These are phyloP conservation scores for Cephus runcator DNA, from an alignment of 2,888 invertebrate genomes.

Conservation along the genomic window DNA sequence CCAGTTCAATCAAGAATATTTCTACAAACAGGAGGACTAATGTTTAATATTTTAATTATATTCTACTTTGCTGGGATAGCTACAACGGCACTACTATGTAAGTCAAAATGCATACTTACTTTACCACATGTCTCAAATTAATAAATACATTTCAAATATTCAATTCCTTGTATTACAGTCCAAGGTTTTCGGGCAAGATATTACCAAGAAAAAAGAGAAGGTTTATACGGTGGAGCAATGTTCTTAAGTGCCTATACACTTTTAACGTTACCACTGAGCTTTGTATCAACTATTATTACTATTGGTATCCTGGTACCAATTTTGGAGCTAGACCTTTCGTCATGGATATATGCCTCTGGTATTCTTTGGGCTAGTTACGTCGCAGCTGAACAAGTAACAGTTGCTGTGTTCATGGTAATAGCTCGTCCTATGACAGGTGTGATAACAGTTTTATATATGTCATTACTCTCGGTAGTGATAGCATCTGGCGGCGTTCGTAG, in stretches of 20 bases:
- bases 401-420: conserved; percentile 83
- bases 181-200: conserved; percentile 89
- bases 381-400: conserved; percentile 86
- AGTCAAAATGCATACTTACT: conserved; percentile 30
- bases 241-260: conserved; percentile 84
- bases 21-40: conserved; percentile 57
- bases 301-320: conserved; percentile 77
- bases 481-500: conserved; percentile 57
- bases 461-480: conserved; percentile 71
- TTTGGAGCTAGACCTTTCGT: conserved; percentile 50
- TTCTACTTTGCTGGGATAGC: conserved; percentile 74
- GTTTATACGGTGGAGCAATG: conserved; percentile 87
- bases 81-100: conserved; percentile 58
- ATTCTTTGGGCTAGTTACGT: conserved; percentile 87
- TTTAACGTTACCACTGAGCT: conserved; percentile 84
- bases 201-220: conserved; percentile 91
- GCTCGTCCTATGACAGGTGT: conserved; percentile 82
- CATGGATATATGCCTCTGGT: conserved; percentile 56
- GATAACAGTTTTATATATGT: conserved; percentile 81
- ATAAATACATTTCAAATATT: conserved; percentile 8
- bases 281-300: conserved; percentile 78
- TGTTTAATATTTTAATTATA: conserved; percentile 81
- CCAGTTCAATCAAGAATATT: conserved; percentile 57
- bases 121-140: background rate
- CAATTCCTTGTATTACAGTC: conserved; percentile 67